A percentile compares a stretch with the other conserved stretches of the same genome.
Conservation (phyloP, 2,888 invertebrate genomes). For the Plebejus argus region DNA sequence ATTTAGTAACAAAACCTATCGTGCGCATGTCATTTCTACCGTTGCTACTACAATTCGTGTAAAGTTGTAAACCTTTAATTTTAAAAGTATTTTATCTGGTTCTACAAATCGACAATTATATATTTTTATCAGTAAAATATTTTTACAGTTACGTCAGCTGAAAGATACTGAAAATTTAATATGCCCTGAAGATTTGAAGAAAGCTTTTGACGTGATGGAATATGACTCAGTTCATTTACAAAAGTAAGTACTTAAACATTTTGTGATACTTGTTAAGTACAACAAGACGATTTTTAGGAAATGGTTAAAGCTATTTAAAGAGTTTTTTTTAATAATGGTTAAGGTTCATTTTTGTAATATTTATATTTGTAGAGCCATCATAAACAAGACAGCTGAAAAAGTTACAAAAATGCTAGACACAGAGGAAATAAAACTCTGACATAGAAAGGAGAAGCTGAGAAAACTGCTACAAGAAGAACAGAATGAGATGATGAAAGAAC, state of each 20-base stretch:
- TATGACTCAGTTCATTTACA: constrained; percentile 65
- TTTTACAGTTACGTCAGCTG: constrained; percentile 59
- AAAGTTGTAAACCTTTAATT: no score
- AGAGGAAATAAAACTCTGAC: constrained; percentile 68
- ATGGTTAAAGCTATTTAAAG: no score
- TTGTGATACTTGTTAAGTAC: not conserved
- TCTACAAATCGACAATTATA: no score
- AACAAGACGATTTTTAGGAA: no score
- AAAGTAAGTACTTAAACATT: constrained; percentile 51
- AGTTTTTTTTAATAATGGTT: no score
- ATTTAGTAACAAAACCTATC: no score
- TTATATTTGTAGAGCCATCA: constrained; percentile 55
- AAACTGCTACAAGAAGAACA: constrained; percentile 59
- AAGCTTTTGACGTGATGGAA: constrained; percentile 58
- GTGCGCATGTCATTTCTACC: no score
- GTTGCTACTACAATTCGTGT: no score
- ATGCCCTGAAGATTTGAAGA: constrained; percentile 62
- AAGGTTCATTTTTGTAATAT: not conserved
- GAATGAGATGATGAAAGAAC: constrained; percentile 53
- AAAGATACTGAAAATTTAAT: constrained; percentile 52
- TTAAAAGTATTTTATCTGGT: no score
- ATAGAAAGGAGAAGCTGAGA: constrained; percentile 60
- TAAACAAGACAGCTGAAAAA: constrained; percentile 64
- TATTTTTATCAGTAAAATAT: not conserved
- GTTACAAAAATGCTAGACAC: constrained; percentile 57